Base-by-base conservation (phyloP, 2,888 invertebrate species). In the Drosophila meridiana region DNA sequence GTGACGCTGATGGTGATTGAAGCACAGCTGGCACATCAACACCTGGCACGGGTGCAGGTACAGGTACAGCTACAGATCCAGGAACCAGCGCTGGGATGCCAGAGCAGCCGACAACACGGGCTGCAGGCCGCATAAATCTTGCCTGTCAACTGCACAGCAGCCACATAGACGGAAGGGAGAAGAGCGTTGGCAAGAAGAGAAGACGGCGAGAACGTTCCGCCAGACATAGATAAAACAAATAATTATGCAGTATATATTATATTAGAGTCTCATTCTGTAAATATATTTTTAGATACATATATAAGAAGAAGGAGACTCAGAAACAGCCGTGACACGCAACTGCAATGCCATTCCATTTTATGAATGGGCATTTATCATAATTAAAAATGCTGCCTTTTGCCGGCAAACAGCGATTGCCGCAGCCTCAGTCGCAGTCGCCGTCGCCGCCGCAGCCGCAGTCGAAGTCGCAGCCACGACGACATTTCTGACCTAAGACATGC, bases 401-500 rank as follows among this genome's bases (percentile, higher is more conserved):
- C 80, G 86, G 88, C 74, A 52, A 42, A 42, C 13, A 55, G 66
- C 55, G 40, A 63, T 42, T 59, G 60, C 67, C 58, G 14, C 57
- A 53, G 65, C 55, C 47, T 4, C 62, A 20, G 68, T 28, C 59
- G 1, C 56, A 13, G 56, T 7, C 55, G 8, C 38, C 4, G 55
- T 3, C 30, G 30, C 56, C 9, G 56, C 32, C 42, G 42, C 40
- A 30, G 65, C 5, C 53, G 26, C 0, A 38, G 56, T n/a, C 56
- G 28, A n/a, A 32, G 30, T 42, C 11, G 56, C 56, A 56, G 42
- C 67, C 42, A 56, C 42, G 56, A 69, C 70, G 52, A 68, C 77
- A 79, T 82, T 87, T 79, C 87, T 90, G 90, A 90, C 90, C 90
- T 90, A 90, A 90, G 90, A 90, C 91, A 90, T 89, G 83, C 78